A percentile compares a stretch with the other conserved stretches of the same genome.
Evolutionary conservation across 64 coral and sea anemone species (phyloP).

Genomic region (Astreopora myriophthalma): DNA sequence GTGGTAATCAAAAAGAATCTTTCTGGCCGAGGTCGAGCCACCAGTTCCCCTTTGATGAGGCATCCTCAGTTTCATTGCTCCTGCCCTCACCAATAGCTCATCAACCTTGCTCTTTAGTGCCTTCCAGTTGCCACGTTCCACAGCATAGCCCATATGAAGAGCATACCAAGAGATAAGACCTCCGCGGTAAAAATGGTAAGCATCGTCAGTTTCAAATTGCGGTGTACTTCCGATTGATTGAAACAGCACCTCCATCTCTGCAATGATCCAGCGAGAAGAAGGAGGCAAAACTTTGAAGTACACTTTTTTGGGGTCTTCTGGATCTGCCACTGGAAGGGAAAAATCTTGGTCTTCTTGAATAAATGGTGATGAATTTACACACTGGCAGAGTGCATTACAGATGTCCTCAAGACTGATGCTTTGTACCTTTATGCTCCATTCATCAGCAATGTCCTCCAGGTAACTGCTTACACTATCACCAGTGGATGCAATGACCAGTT

Average conservation of each 20-base stretch:
- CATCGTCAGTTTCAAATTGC: slow-evolving; percentile 59
- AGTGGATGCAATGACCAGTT: slow-evolving; percentile 56
- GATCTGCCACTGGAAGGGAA: slow-evolving; percentile 45
- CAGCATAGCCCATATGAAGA: slow-evolving; percentile 50
- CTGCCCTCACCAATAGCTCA: slow-evolving; percentile 6
- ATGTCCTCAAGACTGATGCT: slow-evolving; percentile 24
- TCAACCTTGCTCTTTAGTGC: slow-evolving; percentile 3
- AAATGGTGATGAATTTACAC: neutral
- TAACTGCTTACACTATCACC: neutral
- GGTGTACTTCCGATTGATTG: slow-evolving; percentile 44
- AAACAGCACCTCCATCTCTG: slow-evolving; percentile 57
- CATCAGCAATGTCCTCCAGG: slow-evolving; percentile 57
- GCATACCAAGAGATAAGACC: slow-evolving; percentile 83
- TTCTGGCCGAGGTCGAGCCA: slow-evolving; percentile 70
- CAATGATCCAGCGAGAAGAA: slow-evolving; percentile 55
- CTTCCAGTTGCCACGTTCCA: slow-evolving; percentile 58
- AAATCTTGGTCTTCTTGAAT: slow-evolving; percentile 49
- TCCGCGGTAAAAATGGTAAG: slow-evolving; percentile 66
- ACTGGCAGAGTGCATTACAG: slow-evolving; percentile 31
- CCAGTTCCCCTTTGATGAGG: slow-evolving; percentile 74
- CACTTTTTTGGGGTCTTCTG: neutral
- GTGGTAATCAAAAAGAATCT: slow-evolving; percentile 63
- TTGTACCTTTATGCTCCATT: slow-evolving; percentile 30
- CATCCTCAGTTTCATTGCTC: slow-evolving; percentile 27
- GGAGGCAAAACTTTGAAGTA: neutral